Conservation (phyloP, 1,140 invertebrate genomes). For the Drosophila lacteicornis region DNA sequence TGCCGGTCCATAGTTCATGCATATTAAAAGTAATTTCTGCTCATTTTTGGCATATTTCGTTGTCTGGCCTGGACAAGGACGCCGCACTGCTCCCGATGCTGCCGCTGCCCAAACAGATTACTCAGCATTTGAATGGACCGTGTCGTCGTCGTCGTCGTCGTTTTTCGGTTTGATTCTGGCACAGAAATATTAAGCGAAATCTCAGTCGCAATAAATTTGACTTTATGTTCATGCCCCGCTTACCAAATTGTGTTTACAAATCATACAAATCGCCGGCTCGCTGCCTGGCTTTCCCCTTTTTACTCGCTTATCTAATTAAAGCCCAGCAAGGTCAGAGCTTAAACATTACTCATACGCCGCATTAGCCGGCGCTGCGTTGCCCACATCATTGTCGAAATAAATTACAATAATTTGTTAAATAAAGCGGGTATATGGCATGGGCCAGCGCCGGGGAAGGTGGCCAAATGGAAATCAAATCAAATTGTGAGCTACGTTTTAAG, state of each 20-base stretch:
- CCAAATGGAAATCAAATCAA: constrained; percentile 56
- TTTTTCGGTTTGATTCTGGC: constrained; percentile 54
- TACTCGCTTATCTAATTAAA: constrained; percentile 66
- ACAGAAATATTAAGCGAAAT: constrained; percentile 67
- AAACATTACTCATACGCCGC: constrained; percentile 76
- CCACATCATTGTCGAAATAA: constrained; percentile 80
- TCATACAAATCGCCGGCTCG: constrained; percentile 48
- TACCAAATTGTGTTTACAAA: constrained; percentile 78
- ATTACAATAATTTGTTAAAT: constrained; percentile 80
- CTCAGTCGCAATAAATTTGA: constrained; percentile 77
- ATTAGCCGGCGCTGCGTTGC: constrained; percentile 48
- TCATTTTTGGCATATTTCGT: constrained; percentile 79
- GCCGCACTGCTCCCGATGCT: background rate
- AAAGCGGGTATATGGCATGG: background rate
- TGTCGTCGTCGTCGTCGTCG: constrained; percentile 24
- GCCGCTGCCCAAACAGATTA: constrained; percentile 57
- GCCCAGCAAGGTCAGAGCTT: constrained; percentile 56
- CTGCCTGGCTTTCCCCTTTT: constrained; percentile 15
- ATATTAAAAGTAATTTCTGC: constrained; percentile 80
- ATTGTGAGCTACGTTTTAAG: constrained; percentile 56
- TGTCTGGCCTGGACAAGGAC: constrained; percentile 45
- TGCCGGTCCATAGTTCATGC: constrained; percentile 33
- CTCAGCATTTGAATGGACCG: constrained; percentile 67
- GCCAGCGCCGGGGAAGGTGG: background rate
- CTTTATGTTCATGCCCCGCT: constrained; percentile 80